A percentile compares a stretch with the other conserved stretches of the same genome.
These are phyloP conservation scores for Micronycteris hirsuta DNA, from an alignment of 2,113 vertebrate genomes.

Conservation along the genomic window DNA sequence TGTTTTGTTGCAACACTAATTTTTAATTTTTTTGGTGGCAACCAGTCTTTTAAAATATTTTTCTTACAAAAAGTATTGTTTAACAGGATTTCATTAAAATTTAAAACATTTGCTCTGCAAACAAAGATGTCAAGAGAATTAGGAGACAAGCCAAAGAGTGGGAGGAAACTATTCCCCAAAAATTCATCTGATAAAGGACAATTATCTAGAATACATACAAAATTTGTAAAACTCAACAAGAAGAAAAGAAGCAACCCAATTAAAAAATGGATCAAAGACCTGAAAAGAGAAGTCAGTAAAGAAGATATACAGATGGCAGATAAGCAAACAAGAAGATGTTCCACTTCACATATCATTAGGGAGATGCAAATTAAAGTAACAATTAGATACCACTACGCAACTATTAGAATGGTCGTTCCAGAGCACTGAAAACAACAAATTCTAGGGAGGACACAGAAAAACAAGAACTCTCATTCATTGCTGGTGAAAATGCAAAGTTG, in stretches of 20 bases:
- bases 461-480: not conserved
- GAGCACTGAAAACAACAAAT: not conserved
- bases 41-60: not conserved
- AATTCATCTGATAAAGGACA: not conserved
- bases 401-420: not conserved
- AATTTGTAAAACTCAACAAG: not conserved
- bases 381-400: not conserved
- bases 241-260: not conserved
- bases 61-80: not conserved
- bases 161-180: not conserved
- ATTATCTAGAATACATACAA: not conserved
- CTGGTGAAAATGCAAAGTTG: not conserved
- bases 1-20: not conserved
- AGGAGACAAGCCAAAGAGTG: not conserved
- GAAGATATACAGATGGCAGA: not conserved
- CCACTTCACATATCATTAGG: not conserved
- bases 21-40: not conserved
- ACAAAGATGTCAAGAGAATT: not conserved
- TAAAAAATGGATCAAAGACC: not conserved
- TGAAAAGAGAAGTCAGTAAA: not conserved
- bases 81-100: not conserved
- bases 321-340: not conserved
- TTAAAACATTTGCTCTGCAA: not conserved
- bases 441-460: not conserved
- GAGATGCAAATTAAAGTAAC: not conserved